phyloP scores from a whole-genome alignment of 2,888 invertebrate genomes.

The Antheraea assamensis region DNA sequence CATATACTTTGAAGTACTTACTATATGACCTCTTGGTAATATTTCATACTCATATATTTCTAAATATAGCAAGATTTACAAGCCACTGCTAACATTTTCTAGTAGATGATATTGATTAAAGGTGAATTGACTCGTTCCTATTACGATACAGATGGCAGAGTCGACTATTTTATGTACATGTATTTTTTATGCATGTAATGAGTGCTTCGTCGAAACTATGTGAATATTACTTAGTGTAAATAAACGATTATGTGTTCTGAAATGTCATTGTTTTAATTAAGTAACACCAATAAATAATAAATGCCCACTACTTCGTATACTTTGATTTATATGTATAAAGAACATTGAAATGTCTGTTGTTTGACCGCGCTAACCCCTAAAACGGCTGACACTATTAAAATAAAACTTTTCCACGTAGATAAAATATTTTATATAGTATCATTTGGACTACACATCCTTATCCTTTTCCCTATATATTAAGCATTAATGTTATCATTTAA shows the following conservation, averaged over 20 bases:
- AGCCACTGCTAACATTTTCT: background rate
- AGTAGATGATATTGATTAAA: slow-evolving; percentile 20
- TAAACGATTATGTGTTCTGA: slow-evolving; percentile 78
- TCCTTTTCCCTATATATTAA: too few relatives aligned
- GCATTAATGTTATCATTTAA: too few relatives aligned
- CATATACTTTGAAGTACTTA: background rate
- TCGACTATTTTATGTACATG: slow-evolving; percentile 26
- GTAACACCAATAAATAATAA: slow-evolving; percentile 16
- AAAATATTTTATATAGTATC: too few relatives aligned
- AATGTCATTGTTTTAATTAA: slow-evolving; percentile 21
- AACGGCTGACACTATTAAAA: too few relatives aligned
- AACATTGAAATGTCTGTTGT: too few relatives aligned
- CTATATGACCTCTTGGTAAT: background rate
- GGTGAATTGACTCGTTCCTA: slow-evolving; percentile 41
- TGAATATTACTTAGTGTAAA: slow-evolving; percentile 76
- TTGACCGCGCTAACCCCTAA: too few relatives aligned
- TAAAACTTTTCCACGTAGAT: too few relatives aligned
- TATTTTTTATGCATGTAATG: slow-evolving; percentile 30
- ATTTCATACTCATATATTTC: background rate
- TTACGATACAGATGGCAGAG: slow-evolving; percentile 33
- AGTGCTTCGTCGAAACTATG: slow-evolving; percentile 49
- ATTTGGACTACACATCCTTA: too few relatives aligned
- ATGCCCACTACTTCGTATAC: background rate
- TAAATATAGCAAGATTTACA: background rate
- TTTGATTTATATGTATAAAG: too few relatives aligned